phyloP scores from a whole-genome alignment of 2,797 vertebrate genomes.

The Luscinia megarhynchos region DNA sequence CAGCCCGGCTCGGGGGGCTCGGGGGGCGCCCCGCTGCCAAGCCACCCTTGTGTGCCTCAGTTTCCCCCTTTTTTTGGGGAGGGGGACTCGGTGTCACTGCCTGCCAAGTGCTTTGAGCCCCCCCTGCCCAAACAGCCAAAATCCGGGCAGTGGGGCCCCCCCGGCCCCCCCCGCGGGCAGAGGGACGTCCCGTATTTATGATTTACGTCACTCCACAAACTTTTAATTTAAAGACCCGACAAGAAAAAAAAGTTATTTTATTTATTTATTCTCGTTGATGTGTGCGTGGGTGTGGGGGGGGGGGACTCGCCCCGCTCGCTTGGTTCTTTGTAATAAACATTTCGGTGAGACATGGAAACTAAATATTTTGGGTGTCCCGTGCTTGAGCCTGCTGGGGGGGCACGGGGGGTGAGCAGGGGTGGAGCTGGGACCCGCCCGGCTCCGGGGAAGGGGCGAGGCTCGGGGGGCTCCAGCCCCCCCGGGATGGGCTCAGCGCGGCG shows the following conservation, averaged over 20 bases:
- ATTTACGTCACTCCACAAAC: constrained; percentile 35
- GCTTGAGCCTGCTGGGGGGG: background rate
- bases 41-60: no score
- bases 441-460: background rate
- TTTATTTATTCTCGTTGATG: constrained; percentile 58
- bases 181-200: constrained; percentile 21
- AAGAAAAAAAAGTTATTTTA: constrained; percentile 44
- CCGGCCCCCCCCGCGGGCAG: background rate
- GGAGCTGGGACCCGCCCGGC: background rate
- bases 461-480: background rate
- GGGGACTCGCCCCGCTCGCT: constrained; percentile 17
- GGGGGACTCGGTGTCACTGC: background rate
- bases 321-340: constrained; percentile 56
- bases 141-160: background rate
- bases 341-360: background rate
- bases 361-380: background rate
- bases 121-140: background rate
- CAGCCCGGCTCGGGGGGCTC: background rate
- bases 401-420: background rate
- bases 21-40: background rate
- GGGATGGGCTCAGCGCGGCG: background rate
- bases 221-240: constrained; percentile 44
- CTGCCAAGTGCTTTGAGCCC: constrained; percentile 53
- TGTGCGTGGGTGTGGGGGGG: background rate
- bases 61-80: no score